Evolutionary conservation across 2,888 invertebrate species (phyloP).

Genomic region (Dexiosoma caninum): DNA sequence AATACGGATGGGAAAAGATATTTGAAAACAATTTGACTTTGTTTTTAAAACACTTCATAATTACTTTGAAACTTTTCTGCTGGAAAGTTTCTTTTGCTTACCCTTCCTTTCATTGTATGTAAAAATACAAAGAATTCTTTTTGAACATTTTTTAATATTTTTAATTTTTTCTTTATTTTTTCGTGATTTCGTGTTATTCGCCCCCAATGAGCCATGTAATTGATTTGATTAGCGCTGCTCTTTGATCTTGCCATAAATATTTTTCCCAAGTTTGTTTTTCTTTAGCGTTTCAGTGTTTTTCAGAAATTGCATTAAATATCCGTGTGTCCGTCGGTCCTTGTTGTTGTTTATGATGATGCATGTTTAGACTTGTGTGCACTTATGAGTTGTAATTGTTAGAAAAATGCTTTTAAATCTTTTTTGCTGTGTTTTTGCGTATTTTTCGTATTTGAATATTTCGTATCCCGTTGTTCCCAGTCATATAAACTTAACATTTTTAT

Average conservation of each 20-base stretch:
- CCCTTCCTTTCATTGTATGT: constrained; percentile 7
- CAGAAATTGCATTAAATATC: constrained; percentile 61
- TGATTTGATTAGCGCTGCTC: constrained; percentile 62
- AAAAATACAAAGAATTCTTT: too few species aligned
- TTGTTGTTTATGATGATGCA: constrained; percentile 50
- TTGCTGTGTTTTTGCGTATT: constrained; percentile 12
- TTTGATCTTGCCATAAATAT: constrained; percentile 54
- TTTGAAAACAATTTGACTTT: constrained; percentile 45
- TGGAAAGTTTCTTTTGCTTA: background rate
- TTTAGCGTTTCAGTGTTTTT: constrained; percentile 36
- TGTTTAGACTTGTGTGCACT: constrained; percentile 53
- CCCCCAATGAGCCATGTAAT: constrained; percentile 49
- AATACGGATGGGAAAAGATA: constrained; percentile 14
- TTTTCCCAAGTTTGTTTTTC: constrained; percentile 48
- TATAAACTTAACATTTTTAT: constrained; percentile 58
- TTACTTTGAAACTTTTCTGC: constrained; percentile 57
- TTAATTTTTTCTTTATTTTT: background rate
- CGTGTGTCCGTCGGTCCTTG: constrained; percentile 39
- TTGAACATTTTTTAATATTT: background rate
- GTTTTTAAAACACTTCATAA: constrained; percentile 63
- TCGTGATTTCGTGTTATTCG: constrained; percentile 17
- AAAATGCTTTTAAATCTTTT: constrained; percentile 67
- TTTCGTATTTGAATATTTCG: constrained; percentile 1
- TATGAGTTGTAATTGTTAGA: constrained; percentile 68
- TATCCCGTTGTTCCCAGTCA: constrained; percentile 16